Percentiles rank a stretch among this genome's conserved stretches.
Evolutionary conservation across 1,140 invertebrate genomes (phyloP).

Genomic region (Latrodectus geometricus): DNA sequence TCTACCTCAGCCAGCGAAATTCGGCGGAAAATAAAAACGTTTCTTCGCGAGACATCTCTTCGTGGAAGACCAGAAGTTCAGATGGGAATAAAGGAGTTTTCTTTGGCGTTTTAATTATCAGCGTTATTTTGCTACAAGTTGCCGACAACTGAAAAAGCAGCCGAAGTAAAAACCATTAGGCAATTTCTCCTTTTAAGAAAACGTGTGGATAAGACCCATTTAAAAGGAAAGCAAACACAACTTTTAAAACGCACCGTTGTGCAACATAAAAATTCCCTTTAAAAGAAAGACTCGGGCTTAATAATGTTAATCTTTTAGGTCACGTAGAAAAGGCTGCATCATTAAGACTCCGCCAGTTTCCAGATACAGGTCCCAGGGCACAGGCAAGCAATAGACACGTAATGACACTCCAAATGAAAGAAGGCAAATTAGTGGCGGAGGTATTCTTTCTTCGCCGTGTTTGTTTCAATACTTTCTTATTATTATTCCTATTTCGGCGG

Average conservation of each 20-base stretch:
- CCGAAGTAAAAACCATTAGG: slow-evolving; percentile 58
- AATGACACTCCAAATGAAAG: slow-evolving; percentile 62
- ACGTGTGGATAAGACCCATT: slow-evolving; percentile 32
- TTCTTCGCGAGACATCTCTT: background rate
- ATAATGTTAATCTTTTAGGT: slow-evolving; percentile 62
- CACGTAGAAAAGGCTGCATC: slow-evolving; percentile 58
- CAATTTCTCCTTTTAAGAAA: slow-evolving; percentile 54
- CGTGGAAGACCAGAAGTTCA: slow-evolving; percentile 18
- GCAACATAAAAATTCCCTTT: slow-evolving; percentile 56
- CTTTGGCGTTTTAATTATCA: slow-evolving; percentile 61
- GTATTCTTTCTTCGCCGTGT: slow-evolving; percentile 56
- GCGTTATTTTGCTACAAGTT: slow-evolving; percentile 43
- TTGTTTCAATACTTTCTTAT: slow-evolving; percentile 61
- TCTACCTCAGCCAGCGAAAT: slow-evolving; percentile 22
- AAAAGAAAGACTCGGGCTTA: slow-evolving; percentile 53
- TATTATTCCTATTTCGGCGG: slow-evolving; percentile 58
- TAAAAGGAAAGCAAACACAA: slow-evolving; percentile 52
- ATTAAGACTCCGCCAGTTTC: slow-evolving; percentile 61
- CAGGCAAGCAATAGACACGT: slow-evolving; percentile 57
- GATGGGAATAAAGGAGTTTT: slow-evolving; percentile 56
- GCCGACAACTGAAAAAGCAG: slow-evolving; percentile 39
- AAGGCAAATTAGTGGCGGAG: slow-evolving; percentile 57
- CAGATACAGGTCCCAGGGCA: slow-evolving; percentile 56
- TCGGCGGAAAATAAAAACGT: background rate
- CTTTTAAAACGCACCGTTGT: slow-evolving; percentile 43